Conservation (phyloP, 2,888 invertebrate genomes). For the Acrobasis repandana region DNA sequence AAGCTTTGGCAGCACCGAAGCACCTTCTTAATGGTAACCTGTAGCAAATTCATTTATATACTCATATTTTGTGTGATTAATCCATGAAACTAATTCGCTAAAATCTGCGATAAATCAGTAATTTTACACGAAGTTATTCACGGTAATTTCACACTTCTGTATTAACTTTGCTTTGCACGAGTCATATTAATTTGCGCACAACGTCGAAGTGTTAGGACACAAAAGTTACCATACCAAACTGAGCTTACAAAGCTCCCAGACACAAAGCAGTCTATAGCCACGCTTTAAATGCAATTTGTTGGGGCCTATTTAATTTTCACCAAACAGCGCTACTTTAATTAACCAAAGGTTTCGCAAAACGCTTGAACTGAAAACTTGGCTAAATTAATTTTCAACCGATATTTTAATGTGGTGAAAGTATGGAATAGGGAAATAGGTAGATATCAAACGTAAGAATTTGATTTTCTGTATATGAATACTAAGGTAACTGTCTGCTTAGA, state of each 20-base stretch:
- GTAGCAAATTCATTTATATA: too few relatives aligned
- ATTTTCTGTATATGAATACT: too few relatives aligned
- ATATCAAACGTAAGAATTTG: not conserved
- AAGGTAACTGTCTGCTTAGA: too few relatives aligned
- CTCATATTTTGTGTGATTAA: too few relatives aligned
- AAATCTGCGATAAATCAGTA: too few relatives aligned
- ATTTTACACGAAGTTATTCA: not conserved
- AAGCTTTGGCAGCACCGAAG: too few relatives aligned
- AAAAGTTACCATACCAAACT: slow-evolving; percentile 45
- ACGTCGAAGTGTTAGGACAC: slow-evolving; percentile 26
- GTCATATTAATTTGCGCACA: slow-evolving; percentile 21
- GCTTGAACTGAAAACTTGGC: slow-evolving; percentile 46
- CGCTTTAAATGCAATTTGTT: slow-evolving; percentile 54
- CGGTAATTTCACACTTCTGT: not conserved
- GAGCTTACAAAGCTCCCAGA: slow-evolving; percentile 45
- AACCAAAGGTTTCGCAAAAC: slow-evolving; percentile 41
- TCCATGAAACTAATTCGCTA: too few relatives aligned
- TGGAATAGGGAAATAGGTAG: not conserved
- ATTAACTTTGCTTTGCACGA: not conserved
- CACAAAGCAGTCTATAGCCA: slow-evolving; percentile 47
- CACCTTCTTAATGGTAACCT: too few relatives aligned
- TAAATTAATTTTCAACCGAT: slow-evolving; percentile 38
- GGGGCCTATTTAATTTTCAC: slow-evolving; percentile 63
- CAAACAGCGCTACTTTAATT: slow-evolving; percentile 31
- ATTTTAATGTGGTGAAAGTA: slow-evolving; percentile 4